Evolutionary conservation across 2,888 invertebrate genomes (phyloP).

Genomic region (Dicyrtoma fusca): DNA sequence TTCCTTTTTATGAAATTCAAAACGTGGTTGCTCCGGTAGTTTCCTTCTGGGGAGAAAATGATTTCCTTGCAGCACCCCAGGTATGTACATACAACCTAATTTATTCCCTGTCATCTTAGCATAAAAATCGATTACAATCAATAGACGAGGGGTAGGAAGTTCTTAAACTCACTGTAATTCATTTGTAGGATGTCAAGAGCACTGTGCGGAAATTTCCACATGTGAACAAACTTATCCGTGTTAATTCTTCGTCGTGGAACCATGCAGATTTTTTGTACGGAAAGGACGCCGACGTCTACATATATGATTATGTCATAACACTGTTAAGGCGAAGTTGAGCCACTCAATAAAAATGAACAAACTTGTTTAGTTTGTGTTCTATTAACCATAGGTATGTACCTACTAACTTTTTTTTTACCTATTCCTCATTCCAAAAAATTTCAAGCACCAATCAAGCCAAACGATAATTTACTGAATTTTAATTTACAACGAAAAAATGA

Average conservation of each 20-base stretch:
- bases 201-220: not conserved
- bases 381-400: too few relatives aligned
- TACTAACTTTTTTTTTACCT: too few relatives aligned
- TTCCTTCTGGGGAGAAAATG: conserved; percentile 20
- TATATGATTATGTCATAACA: not conserved
- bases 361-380: too few relatives aligned
- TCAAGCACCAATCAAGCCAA: too few relatives aligned
- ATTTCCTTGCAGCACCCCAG: not conserved
- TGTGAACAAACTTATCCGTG: not conserved
- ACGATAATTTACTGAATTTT: too few relatives aligned
- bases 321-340: too few relatives aligned
- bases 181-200: not conserved
- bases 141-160: too few relatives aligned
- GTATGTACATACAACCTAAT: not conserved
- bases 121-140: too few relatives aligned
- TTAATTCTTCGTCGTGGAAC: conserved; percentile 5
- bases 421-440: too few relatives aligned
- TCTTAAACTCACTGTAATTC: not conserved
- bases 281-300: conserved; percentile 9
- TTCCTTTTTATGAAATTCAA: not conserved
- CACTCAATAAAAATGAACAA: not conserved
- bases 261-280: conserved; percentile 22
- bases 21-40: conserved; percentile 1
- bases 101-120: too few relatives aligned
- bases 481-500: too few relatives aligned